Conservation (phyloP, 2,113 vertebrate species). For the Sphaerodactylus townsendi region DNA sequence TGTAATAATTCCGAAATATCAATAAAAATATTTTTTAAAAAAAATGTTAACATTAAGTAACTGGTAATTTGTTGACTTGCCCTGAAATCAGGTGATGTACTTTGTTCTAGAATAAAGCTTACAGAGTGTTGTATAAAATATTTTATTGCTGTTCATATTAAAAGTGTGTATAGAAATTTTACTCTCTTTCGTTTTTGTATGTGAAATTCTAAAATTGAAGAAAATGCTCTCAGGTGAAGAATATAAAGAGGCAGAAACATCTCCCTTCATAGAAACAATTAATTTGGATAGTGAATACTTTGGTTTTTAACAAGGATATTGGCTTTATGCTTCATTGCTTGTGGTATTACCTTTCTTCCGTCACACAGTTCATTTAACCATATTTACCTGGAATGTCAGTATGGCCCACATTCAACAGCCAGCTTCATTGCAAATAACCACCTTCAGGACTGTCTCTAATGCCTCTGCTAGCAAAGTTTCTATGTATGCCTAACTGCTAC, state of each 20-base stretch:
- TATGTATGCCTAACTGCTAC: no score
- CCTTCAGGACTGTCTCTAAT: neutral
- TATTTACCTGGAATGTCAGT: conserved; percentile 18
- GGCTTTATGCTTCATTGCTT: conserved; percentile 24
- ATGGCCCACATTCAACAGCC: conserved; percentile 9
- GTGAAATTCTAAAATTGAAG: neutral
- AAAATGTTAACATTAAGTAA: no score
- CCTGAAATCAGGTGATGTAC: no score
- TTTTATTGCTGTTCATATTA: no score
- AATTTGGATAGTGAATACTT: neutral
- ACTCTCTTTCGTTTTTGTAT: neutral
- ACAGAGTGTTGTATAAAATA: no score
- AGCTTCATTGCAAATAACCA: conserved; percentile 14
- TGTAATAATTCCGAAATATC: no score
- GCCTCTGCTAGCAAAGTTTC: neutral
- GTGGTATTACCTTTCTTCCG: neutral
- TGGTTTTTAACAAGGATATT: conserved; percentile 2
- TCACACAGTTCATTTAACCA: conserved; percentile 22
- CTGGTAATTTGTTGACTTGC: no score
- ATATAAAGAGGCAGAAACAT: neutral
- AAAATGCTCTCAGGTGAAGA: neutral
- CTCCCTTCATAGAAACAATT: neutral
- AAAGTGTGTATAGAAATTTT: neutral
- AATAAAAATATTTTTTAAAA: no score
- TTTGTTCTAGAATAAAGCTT: no score